A percentile compares a stretch with the other conserved stretches of the same genome.
Evolutionary conservation across 2,888 invertebrate species (phyloP).

Genomic region (Clepsis dumicolana): DNA sequence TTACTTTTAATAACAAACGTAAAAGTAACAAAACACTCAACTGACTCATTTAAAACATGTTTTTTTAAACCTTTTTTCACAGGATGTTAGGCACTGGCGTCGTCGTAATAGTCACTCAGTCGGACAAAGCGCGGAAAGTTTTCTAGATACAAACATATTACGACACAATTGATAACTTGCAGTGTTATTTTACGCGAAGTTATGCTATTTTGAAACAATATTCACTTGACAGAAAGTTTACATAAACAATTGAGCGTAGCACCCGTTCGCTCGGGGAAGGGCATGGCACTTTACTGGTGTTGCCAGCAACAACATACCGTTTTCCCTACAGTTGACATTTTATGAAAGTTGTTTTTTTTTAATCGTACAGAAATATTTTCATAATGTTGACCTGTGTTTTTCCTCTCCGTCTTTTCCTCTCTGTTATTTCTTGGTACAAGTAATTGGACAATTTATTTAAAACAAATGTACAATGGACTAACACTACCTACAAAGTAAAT

Average conservation of each 20-base stretch:
- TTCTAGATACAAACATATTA: constrained; percentile 11
- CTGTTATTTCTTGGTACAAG: no score
- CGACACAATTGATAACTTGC: constrained; percentile 41
- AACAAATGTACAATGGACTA: no score
- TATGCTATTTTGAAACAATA: constrained; percentile 62
- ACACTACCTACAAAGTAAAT: no score
- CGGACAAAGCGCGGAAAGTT: constrained; percentile 22
- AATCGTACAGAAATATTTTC: neutral
- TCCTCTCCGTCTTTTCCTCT: neutral
- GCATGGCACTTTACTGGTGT: constrained; percentile 60
- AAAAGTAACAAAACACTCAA: constrained; percentile 33
- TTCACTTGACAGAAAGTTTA: constrained; percentile 68
- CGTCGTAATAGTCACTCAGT: constrained; percentile 26
- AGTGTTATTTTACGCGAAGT: constrained; percentile 56
- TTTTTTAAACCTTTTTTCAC: constrained; percentile 41
- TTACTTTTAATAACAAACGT: constrained; percentile 16
- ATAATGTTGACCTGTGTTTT: neutral
- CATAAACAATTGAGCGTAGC: constrained; percentile 60
- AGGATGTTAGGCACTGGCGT: constrained; percentile 42
- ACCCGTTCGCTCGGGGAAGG: constrained; percentile 51
- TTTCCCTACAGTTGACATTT: constrained; percentile 4
- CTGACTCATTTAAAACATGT: constrained; percentile 42
- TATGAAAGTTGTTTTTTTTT: neutral
- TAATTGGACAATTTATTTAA: no score
- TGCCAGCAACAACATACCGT: constrained; percentile 51